These are phyloP conservation scores for Rousettus madagascariensis DNA, from an alignment of 2,797 vertebrate genomes.

Conservation along the genomic window DNA sequence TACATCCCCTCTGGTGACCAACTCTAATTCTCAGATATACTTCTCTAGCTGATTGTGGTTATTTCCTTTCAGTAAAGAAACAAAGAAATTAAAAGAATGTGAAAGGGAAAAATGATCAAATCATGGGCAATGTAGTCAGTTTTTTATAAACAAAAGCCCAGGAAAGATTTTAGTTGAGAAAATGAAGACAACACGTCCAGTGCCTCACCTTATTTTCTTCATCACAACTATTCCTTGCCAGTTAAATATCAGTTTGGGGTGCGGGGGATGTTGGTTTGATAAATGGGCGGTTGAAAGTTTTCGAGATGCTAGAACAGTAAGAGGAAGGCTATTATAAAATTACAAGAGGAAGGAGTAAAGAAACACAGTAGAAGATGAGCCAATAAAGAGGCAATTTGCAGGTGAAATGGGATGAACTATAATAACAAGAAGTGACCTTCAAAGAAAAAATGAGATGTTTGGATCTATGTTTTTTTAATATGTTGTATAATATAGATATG, in stretches of 20 bases:
- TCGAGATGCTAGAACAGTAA: not conserved
- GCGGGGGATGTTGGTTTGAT: not conserved
- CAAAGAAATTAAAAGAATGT: not conserved
- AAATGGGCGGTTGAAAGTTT: slow-evolving; percentile 11
- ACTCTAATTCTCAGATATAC: not conserved
- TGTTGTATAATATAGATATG: not conserved
- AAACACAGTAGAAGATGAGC: not conserved
- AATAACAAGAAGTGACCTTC: not conserved
- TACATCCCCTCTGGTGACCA: not conserved
- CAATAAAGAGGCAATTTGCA: not conserved
- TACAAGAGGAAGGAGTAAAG: slow-evolving; percentile 24
- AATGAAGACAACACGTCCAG: not conserved
- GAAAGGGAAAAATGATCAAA: not conserved
- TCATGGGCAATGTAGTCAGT: not conserved
- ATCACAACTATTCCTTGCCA: not conserved
- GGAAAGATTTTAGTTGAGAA: slow-evolving; percentile 35
- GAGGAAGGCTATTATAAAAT: not conserved
- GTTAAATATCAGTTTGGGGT: not conserved
- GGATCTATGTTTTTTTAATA: not conserved
- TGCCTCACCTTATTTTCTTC: not conserved
- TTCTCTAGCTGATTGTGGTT: not conserved
- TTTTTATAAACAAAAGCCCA: slow-evolving; percentile 36
- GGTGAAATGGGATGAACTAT: not conserved
- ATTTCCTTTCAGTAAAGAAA: slow-evolving; percentile 3
- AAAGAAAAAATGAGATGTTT: slow-evolving; percentile 3